phyloP scores from a whole-genome alignment of 2,888 invertebrate genomes.

The Machimus rusticus region DNA sequence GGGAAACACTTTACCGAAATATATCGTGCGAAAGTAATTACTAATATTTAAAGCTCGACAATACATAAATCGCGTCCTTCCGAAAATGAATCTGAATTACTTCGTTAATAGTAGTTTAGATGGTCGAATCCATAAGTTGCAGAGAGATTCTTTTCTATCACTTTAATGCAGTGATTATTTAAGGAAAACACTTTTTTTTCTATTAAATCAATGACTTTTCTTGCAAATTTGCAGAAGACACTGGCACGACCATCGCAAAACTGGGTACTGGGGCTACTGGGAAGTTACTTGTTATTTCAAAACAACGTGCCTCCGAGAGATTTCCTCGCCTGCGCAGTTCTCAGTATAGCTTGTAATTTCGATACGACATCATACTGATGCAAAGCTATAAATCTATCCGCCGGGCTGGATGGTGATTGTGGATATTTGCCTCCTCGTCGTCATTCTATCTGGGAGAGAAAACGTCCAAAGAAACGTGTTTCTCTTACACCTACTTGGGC shows the following conservation, averaged over 20 bases:
- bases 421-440: not conserved
- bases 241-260: conserved; percentile 27
- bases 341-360: conserved; percentile 1
- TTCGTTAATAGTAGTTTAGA: not conserved
- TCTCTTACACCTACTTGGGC: conserved; percentile 11
- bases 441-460: conserved; percentile 19
- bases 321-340: conserved; percentile 19
- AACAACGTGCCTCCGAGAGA: conserved; percentile 32
- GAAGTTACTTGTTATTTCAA: conserved; percentile 29
- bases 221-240: conserved; percentile 1
- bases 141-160: not conserved
- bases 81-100: not conserved
- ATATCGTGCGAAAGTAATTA: not conserved
- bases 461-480: conserved; percentile 13
- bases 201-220: not conserved
- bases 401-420: not conserved
- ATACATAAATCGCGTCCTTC: not conserved
- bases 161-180: not conserved
- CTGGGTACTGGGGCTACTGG: conserved; percentile 14
- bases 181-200: not conserved
- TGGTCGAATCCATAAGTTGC: not conserved
- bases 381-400: conserved; percentile 5
- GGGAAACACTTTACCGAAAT: not conserved
- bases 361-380: conserved; percentile 11
- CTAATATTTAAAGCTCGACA: not conserved